Base-by-base conservation (phyloP, 2,888 invertebrate species). In the Eupelmus urozonus region DNA sequence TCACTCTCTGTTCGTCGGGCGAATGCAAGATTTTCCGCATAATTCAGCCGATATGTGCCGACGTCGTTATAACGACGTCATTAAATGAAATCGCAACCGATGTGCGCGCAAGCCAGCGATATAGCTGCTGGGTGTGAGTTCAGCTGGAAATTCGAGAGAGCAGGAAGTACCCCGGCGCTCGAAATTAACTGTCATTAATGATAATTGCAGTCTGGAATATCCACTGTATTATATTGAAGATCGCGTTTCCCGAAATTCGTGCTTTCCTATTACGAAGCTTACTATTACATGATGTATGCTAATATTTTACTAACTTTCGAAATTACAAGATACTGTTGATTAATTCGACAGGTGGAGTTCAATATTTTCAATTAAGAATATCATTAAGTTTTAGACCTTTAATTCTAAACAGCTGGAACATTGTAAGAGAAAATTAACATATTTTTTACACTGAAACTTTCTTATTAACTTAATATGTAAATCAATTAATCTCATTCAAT, bases 71-170 rank as follows among this genome's bases (percentile, higher is more conserved):
- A 66, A 74, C 34, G 57, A 66, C 57, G 45, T 59, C 66, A 74
- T 74, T 74, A 74, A 74, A 74, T 59, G 74, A 66, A 74, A 74
- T 74, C 27, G 45, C 74, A 57, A 74, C 66, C 57, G 45, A 65
- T 74, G 45, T 49, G 42, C 73, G 16, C 40, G 16, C 53, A 3
- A 29, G 16, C 34, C 20, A 29, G 16, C 34, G 55, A 65, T 73
- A 55, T n/a, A n/a, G n/a, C 34, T 9, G 34, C 34, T 5, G 34
- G n/a, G n/a, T n/a, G n/a, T n/a, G 42, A 25, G 40, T 72, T 40
- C 72, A 72, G 65, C 74, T 57, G 20, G 65, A 74, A 74, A 65
- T 59, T 55, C 45, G 65, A 49, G 65, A 9, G 13, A 13, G 49
- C 16, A 53, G 70, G 53, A 63, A 53, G 45, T 29, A 73, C n/a